A percentile compares a stretch with the other conserved stretches of the same genome.
Evolutionary conservation across 2,797 vertebrate genomes (phyloP).

Genomic region (Mormyrus hasselquistii): DNA sequence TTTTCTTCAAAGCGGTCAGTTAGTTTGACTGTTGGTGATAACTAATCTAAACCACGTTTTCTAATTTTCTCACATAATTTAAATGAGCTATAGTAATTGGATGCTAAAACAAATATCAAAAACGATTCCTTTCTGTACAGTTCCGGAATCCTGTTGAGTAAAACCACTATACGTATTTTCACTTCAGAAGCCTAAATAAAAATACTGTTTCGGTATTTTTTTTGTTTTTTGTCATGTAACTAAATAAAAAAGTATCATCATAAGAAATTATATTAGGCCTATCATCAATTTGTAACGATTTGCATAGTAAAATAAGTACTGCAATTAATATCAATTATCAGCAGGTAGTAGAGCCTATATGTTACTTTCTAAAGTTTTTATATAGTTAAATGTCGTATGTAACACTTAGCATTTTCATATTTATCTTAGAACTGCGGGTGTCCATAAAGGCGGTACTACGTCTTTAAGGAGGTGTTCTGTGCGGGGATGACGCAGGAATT

Average conservation of each 20-base stretch:
- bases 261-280: neutral
- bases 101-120: neutral
- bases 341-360: neutral
- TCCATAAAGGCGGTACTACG: conserved; percentile 33
- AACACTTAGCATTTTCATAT: neutral
- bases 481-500: conserved; percentile 67
- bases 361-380: neutral
- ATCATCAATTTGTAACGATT: neutral
- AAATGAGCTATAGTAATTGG: neutral
- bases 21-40: neutral
- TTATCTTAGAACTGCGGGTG: neutral
- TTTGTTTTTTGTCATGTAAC: neutral
- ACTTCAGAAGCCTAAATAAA: neutral
- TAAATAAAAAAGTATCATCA: neutral
- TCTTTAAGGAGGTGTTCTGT: conserved; percentile 68
- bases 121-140: neutral
- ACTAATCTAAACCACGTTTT: neutral
- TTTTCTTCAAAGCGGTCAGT: neutral
- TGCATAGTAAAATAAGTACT: neutral
- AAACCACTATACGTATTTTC: neutral
- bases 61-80: neutral
- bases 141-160: neutral
- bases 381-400: neutral
- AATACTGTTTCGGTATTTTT: neutral
- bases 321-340: neutral